These are phyloP conservation scores for Scaptomyza parva DNA, from an alignment of 2,888 invertebrate genomes.

Conservation along the genomic window DNA sequence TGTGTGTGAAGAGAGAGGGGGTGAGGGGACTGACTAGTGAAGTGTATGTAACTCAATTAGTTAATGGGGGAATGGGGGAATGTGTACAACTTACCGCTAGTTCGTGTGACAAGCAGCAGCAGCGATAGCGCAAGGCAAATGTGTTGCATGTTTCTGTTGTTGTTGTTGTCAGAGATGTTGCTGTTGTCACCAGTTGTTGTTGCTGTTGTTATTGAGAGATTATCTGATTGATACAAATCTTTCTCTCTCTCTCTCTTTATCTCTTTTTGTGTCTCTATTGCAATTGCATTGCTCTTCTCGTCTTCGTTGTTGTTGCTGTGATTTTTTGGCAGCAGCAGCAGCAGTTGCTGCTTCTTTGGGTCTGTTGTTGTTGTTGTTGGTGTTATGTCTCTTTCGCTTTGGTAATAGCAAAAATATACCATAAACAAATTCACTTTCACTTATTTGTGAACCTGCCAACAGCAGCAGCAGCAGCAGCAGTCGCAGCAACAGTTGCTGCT, in stretches of 20 bases:
- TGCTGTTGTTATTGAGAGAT: constrained; percentile 1
- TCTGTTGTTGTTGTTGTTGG: constrained; percentile 16
- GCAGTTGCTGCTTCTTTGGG: too few species aligned
- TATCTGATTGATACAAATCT: constrained; percentile 22
- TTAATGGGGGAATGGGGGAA: constrained; percentile 64
- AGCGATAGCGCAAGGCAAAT: constrained; percentile 38
- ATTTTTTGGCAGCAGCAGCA: too few species aligned
- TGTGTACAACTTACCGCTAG: constrained; percentile 48
- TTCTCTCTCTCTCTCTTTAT: neutral
- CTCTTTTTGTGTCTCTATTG: neutral
- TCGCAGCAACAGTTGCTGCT: constrained; percentile 26
- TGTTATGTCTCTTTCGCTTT: constrained; percentile 69
- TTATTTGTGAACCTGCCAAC: constrained; percentile 72
- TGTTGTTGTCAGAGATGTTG: constrained; percentile 2
- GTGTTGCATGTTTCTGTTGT: constrained; percentile 37
- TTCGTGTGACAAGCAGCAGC: constrained; percentile 39
- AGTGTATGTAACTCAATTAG: constrained; percentile 48
- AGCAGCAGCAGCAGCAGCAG: constrained; percentile 9
- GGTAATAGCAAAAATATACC: constrained; percentile 71
- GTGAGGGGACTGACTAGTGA: neutral
- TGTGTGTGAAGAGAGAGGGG: too few species aligned
- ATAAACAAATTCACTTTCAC: constrained; percentile 79
- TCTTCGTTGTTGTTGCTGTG: neutral
- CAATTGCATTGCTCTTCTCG: constrained; percentile 28
- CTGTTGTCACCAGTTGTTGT: constrained; percentile 18